Evolutionary conservation across 2,113 vertebrate genomes (phyloP).

Genomic region (Microcebus griseorufus): DNA sequence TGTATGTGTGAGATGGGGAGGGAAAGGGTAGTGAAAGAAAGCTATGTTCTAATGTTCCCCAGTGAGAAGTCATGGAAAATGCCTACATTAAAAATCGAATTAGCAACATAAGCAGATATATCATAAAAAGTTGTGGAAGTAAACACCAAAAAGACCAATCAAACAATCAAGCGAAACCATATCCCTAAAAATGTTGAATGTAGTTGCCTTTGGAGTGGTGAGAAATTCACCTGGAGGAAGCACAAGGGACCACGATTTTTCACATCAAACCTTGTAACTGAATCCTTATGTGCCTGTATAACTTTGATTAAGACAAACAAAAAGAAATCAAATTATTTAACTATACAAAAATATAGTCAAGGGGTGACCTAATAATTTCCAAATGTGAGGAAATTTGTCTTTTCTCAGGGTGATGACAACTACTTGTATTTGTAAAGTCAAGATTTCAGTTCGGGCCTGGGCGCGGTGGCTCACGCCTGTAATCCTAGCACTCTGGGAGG

Average conservation of each 20-base stretch:
- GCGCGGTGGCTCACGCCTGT: too few species aligned
- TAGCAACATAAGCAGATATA: background rate
- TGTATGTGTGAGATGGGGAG: background rate
- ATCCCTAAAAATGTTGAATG: background rate
- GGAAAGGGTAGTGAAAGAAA: background rate
- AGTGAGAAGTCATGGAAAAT: background rate
- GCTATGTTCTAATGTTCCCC: background rate
- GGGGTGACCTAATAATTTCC: background rate
- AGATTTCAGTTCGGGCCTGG: background rate
- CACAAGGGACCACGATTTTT: background rate
- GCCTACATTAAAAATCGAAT: background rate
- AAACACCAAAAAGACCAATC: background rate
- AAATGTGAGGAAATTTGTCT: background rate
- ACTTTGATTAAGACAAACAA: conserved; percentile 2
- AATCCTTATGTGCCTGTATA: background rate
- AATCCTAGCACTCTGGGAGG: too few species aligned
- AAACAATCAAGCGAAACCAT: background rate
- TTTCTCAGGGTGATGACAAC: background rate
- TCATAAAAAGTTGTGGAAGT: background rate
- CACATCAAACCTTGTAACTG: background rate
- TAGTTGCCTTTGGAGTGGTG: background rate
- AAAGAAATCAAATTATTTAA: conserved; percentile 35
- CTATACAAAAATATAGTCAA: background rate
- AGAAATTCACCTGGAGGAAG: background rate
- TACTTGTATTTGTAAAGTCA: background rate